Base-by-base conservation (phyloP, 2,888 invertebrate genomes). In the Drosophila pseudotakahashii region DNA sequence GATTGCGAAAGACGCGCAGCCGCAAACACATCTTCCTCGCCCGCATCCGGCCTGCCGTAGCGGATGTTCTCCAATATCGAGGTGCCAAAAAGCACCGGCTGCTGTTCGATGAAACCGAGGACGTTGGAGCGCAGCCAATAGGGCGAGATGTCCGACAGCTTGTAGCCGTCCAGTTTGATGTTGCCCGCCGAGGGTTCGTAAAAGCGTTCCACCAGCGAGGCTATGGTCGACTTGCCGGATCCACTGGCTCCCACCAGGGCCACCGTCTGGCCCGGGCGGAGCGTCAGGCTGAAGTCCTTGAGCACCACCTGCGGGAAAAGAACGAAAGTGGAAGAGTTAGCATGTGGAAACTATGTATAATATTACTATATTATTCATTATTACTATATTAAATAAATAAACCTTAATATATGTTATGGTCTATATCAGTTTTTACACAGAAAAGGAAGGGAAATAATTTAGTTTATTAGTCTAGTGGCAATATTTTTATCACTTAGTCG, bases 141-240 rank as follows among this genome's bases (percentile, higher is more conserved):
- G 1, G 96, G 95, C 6, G 91, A 91, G 14, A 92, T 89, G 54
- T 90, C 90, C 11, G 88, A 79, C 1, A 92, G 68, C 75, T 92
- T 91, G 62, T 91, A 90, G 9, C 91, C 92, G 69, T 92, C 92
- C 16, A 92, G 80, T 44, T 91, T 91, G 39, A 92, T 92, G 50
- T 81, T 77, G 34, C 92, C 92, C 0, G 86, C 68, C 30, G 88
- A 86, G 7, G 92, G 92, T 52, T 92, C 92, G 73, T 92, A 92
- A 73, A 92, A 96, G 94, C 98, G 95, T 93, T 99, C 98, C 50
- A 99, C 92, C 41, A 99, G 93, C 0, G 96, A 94, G 2, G 96
- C 98, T 19, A 99, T 94, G 0, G 99, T 99, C 0, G 98, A 98
- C 93, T 99, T 99, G 1, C 98, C 98, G 89, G 97, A 97, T 2